Base-by-base conservation (phyloP, 2,113 vertebrate genomes). In the Paralichthys olivaceus region DNA sequence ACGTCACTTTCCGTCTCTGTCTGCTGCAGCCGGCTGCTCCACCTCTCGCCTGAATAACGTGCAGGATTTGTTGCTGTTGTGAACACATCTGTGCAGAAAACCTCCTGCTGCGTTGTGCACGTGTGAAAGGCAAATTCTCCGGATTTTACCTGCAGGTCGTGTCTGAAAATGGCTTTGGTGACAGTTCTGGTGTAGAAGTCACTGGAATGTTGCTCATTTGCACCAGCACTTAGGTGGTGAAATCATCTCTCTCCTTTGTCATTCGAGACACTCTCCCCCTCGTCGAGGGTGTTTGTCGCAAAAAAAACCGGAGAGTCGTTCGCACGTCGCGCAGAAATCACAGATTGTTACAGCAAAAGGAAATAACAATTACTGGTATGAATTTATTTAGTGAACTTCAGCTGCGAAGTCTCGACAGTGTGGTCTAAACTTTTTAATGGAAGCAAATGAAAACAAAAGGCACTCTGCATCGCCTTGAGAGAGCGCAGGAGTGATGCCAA, bases 401-500 rank as follows among this genome's bases (percentile, higher is more conserved):
- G 64, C 12, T 54, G 54, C 32, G 5, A 79, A 70, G 70, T 76
- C 62, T 72, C 56, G n/a, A 55, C 25, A 1, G 55, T 69, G 78
- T 32, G 77, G 65, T 58, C 72, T 15, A 59, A 89, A 88, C 77
- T 83, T 90, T 89, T 90, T 78, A 89, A 87, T 84, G 80, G 69
- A 69, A 8, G 26, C 32, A 17, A 83, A 72, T 59, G 61, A 75
- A 88, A 87, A 88, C 80, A 73, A 86, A 78, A 80, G 69, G 84
- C 78, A 4, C 51, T 32, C n/a, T 37, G 63, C 69, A 4, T 82
- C 37, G 68, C 79, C 80, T 77, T 63, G 49, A 80, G 59, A 83
- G 76, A 32, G 72, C 74, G 81, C 54, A 94, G 93, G 93, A 95
- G 95, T 90, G 94, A 95, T 94, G 95, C 95, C 95, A 95, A 94